Conservation (phyloP, 2,113 vertebrate species). For the Pandion haliaetus region DNA sequence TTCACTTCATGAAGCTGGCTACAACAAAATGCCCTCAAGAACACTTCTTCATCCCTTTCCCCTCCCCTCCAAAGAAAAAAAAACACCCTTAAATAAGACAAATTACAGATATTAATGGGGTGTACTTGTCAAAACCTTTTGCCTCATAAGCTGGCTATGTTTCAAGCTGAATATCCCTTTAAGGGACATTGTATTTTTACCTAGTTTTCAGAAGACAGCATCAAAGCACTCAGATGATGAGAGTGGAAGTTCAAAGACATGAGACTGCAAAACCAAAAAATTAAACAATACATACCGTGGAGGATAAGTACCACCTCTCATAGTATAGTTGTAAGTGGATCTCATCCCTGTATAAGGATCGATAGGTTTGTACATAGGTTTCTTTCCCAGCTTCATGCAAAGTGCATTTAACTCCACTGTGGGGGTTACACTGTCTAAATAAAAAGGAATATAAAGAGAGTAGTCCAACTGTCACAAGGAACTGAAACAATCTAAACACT, state of each 20-base stretch:
- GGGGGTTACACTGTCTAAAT: slow-evolving; percentile 89
- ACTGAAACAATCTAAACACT: background rate
- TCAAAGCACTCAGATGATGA: background rate
- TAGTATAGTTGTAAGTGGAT: slow-evolving; percentile 90
- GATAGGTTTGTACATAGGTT: slow-evolving; percentile 93
- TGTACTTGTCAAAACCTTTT: background rate
- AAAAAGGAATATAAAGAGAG: slow-evolving; percentile 27
- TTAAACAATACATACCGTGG: slow-evolving; percentile 80
- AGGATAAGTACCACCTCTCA: slow-evolving; percentile 88
- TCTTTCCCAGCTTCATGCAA: slow-evolving; percentile 96
- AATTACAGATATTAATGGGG: background rate
- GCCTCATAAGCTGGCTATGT: background rate
- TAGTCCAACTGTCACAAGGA: background rate
- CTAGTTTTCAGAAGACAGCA: background rate
- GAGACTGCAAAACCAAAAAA: background rate
- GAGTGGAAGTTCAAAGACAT: background rate
- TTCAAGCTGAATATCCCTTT: background rate
- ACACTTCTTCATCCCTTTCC: background rate
- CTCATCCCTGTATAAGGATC: slow-evolving; percentile 94
- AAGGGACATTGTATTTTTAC: background rate
- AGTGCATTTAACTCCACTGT: slow-evolving; percentile 94
- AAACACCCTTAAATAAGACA: background rate
- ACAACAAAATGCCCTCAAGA: background rate
- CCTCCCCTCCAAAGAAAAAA: background rate
- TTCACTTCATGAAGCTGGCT: background rate